Evolutionary conservation across 2,888 invertebrate genomes (phyloP).

Genomic region (Orthosia gothica): DNA sequence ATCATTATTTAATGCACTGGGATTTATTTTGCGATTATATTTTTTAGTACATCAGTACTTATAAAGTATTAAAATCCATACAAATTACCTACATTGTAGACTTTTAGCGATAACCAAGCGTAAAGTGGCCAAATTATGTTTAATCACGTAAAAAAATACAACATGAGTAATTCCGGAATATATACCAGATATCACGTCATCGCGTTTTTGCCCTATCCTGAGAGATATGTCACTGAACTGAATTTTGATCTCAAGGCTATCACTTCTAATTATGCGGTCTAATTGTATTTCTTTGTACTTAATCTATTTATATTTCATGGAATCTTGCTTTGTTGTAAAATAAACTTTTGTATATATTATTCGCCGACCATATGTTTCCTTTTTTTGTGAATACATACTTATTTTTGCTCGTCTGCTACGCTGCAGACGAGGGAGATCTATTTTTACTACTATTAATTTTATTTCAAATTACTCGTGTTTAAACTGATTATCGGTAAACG

Average conservation of each 20-base stretch:
- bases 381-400: conserved; percentile 24
- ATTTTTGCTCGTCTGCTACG: conserved; percentile 38
- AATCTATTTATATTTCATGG: conserved; percentile 2
- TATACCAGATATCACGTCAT: conserved; percentile 14
- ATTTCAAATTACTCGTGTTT: conserved; percentile 2
- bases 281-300: conserved; percentile 23
- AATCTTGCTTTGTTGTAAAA: conserved; percentile 23
- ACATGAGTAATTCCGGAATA: conserved; percentile 26
- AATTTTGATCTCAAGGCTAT: conserved; percentile 50
- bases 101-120: conserved; percentile 7
- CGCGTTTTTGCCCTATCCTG: conserved; percentile 44
- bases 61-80: background rate
- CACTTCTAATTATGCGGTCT: conserved; percentile 9
- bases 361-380: conserved; percentile 26
- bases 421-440: conserved; percentile 36
- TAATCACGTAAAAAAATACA: conserved; percentile 18
- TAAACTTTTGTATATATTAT: conserved; percentile 3
- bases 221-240: conserved; percentile 30
- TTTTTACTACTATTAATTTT: conserved; percentile 38
- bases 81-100: background rate
- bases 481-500: background rate
- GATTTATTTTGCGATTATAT: background rate
- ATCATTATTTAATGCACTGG: conserved; percentile 3
- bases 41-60: background rate
- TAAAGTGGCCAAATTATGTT: conserved; percentile 16